Base-by-base conservation (phyloP, 2,113 vertebrate genomes). In the Colinus virginianus region DNA sequence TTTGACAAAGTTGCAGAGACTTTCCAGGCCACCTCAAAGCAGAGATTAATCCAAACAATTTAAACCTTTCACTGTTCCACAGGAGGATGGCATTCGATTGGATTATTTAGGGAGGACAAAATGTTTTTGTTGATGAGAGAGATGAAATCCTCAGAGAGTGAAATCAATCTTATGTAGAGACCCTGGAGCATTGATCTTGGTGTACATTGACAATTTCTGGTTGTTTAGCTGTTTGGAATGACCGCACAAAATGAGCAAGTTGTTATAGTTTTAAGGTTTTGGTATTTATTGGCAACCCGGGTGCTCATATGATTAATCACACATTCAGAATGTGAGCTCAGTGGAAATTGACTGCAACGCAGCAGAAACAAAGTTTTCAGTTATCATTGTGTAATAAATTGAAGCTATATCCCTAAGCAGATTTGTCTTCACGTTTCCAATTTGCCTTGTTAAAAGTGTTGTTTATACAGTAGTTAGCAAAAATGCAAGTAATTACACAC, bases 291-390 rank as follows among this genome's bases (percentile, higher is more conserved):
- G 98, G 98, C 98, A 98, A 97, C 93, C 93, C 90, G 70, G 72
- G 94, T 84, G 93, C 96, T 93, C 97, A 80, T 97, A 98, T 98
- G 98, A 99, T 99, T 99, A 99, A 99, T 99, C 98, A 98, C 97
- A 96, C 97, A 93, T 97, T 98, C 93, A 97, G 97, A 98, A 97
- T 97, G 97, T 95, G 97, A 97, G 97, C 93, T 97, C 96, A 90
- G 90, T 97, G 96, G 97, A 98, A 98, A 97, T 97, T 97, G 98
- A 98, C 98, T 98, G 97, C 95, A 90, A 96, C 95, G 38, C 96
- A 97, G 97, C 97, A 97, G 96, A 97, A 97, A 96, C 94, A 74
- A 97, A 98, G 96, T 97, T 98, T 97, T 97, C 96, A 92, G 96
- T 97, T 97, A 97, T 96, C 95, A 96, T 93, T 78, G 48, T 93